phyloP scores from a whole-genome alignment of 2,113 vertebrate genomes.

The Poecilia latipinna region DNA sequence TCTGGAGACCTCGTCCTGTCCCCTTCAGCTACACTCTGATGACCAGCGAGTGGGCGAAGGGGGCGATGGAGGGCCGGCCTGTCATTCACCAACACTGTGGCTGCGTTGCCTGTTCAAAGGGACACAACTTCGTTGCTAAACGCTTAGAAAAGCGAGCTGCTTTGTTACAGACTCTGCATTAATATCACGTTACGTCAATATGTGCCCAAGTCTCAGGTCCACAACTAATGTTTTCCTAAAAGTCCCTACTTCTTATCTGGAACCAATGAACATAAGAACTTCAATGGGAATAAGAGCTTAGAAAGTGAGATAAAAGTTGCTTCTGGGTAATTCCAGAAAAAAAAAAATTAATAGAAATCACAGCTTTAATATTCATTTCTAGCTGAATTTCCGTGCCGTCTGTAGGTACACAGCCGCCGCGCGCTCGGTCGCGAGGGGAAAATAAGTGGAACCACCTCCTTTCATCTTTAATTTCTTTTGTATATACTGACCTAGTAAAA shows the following conservation, averaged over 20 bases:
- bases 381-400: constrained; percentile 36
- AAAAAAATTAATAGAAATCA: constrained; percentile 36
- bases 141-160: background rate
- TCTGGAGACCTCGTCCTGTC: constrained; percentile 54
- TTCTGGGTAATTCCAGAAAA: constrained; percentile 45
- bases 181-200: constrained; percentile 6
- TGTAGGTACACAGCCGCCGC: constrained; percentile 57
- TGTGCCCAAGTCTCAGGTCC: background rate
- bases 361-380: constrained; percentile 64
- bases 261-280: constrained; percentile 33
- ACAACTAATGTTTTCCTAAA: constrained; percentile 11
- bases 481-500: constrained; percentile 70
- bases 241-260: constrained; percentile 37
- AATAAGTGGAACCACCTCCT: constrained; percentile 58
- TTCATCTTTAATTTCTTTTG: constrained; percentile 73
- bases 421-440: constrained; percentile 48
- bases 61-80: constrained; percentile 42
- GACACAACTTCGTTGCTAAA: background rate
- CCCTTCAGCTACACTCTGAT: constrained; percentile 60
- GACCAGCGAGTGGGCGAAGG: constrained; percentile 42
- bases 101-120: background rate
- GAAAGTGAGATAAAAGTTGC: constrained; percentile 56
- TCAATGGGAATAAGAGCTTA: constrained; percentile 57
- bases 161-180: background rate
- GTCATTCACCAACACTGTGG: constrained; percentile 52